phyloP scores from a whole-genome alignment of 2,888 invertebrate genomes.

The Hemistola chrysoprasaria region DNA sequence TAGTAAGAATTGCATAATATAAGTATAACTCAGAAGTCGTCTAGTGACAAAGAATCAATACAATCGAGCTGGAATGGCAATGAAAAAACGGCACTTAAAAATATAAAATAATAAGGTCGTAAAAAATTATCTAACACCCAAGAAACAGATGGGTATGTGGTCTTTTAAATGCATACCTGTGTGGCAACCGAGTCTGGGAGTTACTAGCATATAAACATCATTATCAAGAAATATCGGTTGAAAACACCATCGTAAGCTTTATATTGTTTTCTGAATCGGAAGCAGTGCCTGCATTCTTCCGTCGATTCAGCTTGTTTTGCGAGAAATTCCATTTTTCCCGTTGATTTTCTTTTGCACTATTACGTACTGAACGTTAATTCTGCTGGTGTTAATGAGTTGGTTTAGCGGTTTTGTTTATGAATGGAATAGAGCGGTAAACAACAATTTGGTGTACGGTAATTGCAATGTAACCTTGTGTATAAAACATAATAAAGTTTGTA shows the following conservation, averaged over 20 bases:
- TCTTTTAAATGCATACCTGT: no score
- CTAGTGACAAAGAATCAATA: no score
- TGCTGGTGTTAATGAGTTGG: conserved; percentile 7
- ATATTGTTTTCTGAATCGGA: conserved; percentile 74
- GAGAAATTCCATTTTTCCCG: conserved; percentile 48
- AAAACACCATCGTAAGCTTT: conserved; percentile 62
- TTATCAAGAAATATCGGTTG: conserved; percentile 63
- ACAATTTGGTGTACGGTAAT: no score
- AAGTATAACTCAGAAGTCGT: no score
- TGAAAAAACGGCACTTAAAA: conserved; percentile 1
- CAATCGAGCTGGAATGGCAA: no score
- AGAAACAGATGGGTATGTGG: conserved; percentile 40
- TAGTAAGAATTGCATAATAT: no score
- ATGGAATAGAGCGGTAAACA: no score
- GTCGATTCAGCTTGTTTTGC: conserved; percentile 64
- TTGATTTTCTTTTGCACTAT: conserved; percentile 47
- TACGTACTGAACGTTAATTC: conserved; percentile 24
- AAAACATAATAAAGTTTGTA: no score
- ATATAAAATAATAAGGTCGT: conserved; percentile 23
- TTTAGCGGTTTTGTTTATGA: conserved; percentile 1
- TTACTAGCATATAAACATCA: conserved; percentile 61
- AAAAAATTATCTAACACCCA: conserved; percentile 26
- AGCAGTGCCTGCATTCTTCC: conserved; percentile 66
- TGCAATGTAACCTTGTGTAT: no score
- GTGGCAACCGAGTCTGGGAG: no score